Percentiles rank a stretch among this genome's conserved stretches.
phyloP scores from a whole-genome alignment of 2,888 invertebrate genomes.

The Gisinianus flammeolus region DNA sequence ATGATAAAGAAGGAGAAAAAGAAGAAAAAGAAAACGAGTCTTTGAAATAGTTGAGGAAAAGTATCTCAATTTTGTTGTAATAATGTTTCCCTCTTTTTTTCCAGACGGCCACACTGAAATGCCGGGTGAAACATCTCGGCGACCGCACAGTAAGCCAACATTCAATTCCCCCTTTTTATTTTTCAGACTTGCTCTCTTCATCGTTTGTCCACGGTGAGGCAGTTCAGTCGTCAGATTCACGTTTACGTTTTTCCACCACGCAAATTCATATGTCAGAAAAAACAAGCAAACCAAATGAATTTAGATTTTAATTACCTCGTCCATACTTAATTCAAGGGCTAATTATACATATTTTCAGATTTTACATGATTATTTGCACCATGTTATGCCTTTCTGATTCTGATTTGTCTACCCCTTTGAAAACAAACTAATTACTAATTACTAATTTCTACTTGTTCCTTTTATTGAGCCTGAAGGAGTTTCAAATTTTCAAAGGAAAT shows the following conservation, averaged over 20 bases:
- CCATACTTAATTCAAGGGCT: too few species aligned
- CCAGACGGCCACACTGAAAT: slow-evolving; percentile 78
- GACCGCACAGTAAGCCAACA: slow-evolving; percentile 76
- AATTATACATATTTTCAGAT: not conserved
- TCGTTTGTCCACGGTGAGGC: too few species aligned
- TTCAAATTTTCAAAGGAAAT: too few species aligned
- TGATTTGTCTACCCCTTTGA: too few species aligned
- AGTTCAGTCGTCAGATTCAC: too few species aligned
- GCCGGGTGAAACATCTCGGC: slow-evolving; percentile 84
- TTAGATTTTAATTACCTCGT: too few species aligned
- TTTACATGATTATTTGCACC: not conserved
- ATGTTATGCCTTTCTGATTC: too few species aligned
- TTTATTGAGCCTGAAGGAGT: too few species aligned
- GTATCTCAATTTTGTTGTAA: not conserved
- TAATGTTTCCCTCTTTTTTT: not conserved
- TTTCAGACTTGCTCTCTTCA: not conserved
- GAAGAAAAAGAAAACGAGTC: not conserved
- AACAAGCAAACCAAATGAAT: too few species aligned
- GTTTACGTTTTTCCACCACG: too few species aligned
- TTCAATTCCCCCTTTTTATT: not conserved
- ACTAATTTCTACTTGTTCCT: too few species aligned
- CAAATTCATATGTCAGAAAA: not conserved
- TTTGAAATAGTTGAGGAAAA: not conserved
- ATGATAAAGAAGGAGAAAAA: not conserved
- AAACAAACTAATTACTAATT: too few species aligned